These are phyloP conservation scores for Paramacrobiotus metropolitanus DNA, from an alignment of 1,140 invertebrate species.

Conservation along the genomic window DNA sequence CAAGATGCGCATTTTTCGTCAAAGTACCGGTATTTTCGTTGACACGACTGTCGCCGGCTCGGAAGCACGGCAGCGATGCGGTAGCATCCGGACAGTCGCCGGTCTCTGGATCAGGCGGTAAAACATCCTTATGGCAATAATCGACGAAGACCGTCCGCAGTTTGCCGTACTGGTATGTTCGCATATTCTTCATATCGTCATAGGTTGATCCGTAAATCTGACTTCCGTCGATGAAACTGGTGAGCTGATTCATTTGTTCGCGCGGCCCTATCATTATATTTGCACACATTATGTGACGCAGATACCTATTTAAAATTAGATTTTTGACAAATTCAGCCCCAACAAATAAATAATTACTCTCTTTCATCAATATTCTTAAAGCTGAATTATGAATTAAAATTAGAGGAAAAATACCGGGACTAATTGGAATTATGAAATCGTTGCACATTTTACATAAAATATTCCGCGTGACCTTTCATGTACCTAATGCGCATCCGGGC, in stretches of 20 bases:
- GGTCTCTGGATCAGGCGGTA: not conserved
- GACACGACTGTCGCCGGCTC: slow-evolving; percentile 6
- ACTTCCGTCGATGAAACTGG: slow-evolving; percentile 61
- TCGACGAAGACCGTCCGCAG: not conserved
- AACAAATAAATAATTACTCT: too few relatives aligned
- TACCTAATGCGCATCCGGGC: slow-evolving; percentile 49
- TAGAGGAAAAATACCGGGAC: slow-evolving; percentile 9
- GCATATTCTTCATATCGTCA: slow-evolving; percentile 26
- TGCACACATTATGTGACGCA: too few relatives aligned
- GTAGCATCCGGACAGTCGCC: slow-evolving; percentile 19
- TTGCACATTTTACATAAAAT: too few relatives aligned
- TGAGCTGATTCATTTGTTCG: slow-evolving; percentile 66
- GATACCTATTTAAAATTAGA: too few relatives aligned
- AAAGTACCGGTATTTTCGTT: slow-evolving; percentile 23
- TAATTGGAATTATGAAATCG: too few relatives aligned
- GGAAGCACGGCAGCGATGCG: slow-evolving; percentile 15
- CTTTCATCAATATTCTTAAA: too few relatives aligned
- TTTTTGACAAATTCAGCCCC: too few relatives aligned
- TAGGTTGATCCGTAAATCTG: slow-evolving; percentile 49
- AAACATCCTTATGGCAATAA: not conserved
- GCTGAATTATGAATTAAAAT: too few relatives aligned
- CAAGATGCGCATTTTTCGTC: slow-evolving; percentile 47
- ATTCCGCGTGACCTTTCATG: slow-evolving; percentile 10
- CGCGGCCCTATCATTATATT: slow-evolving; percentile 36
- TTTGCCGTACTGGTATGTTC: slow-evolving; percentile 13